Percentiles rank a stretch among this genome's conserved stretches.
Conservation (phyloP, 2,113 vertebrate genomes). For the Hyaena hyaena region DNA sequence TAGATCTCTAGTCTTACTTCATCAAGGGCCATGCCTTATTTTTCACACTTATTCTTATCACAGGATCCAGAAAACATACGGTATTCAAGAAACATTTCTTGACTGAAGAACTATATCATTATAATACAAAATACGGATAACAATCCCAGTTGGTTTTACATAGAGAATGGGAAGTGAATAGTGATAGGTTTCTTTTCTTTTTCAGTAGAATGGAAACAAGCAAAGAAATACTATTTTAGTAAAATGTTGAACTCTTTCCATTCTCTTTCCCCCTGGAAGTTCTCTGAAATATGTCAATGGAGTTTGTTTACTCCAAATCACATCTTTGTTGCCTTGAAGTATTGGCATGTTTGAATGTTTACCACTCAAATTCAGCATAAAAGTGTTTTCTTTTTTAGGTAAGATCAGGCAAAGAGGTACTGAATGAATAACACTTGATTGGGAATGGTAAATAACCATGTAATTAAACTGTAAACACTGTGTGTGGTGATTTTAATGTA, state of each 20-base stretch:
- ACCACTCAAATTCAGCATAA: conserved; percentile 79
- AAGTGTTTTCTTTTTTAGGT: conserved; percentile 82
- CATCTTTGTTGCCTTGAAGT: conserved; percentile 74
- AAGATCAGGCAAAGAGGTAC: conserved; percentile 84
- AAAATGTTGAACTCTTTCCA: conserved; percentile 37
- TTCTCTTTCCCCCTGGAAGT: background rate
- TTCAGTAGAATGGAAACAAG: background rate
- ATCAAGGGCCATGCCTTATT: background rate
- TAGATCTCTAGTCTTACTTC: background rate
- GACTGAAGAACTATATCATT: background rate
- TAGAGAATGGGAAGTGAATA: background rate
- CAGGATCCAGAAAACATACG: background rate
- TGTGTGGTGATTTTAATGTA: conserved; percentile 84
- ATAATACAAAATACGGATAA: conserved; percentile 19
- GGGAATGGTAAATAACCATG: conserved; percentile 79
- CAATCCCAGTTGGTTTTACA: background rate
- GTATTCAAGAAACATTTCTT: background rate
- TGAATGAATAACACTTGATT: conserved; percentile 84
- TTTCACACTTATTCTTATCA: background rate
- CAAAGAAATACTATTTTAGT: conserved; percentile 30
- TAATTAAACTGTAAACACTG: conserved; percentile 85
- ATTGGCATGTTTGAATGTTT: conserved; percentile 83
- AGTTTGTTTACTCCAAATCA: conserved; percentile 71
- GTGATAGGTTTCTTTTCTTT: background rate
- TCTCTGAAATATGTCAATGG: conserved; percentile 63